Base-by-base conservation (phyloP, 2,888 invertebrate species). In the Pandemis heparana region DNA sequence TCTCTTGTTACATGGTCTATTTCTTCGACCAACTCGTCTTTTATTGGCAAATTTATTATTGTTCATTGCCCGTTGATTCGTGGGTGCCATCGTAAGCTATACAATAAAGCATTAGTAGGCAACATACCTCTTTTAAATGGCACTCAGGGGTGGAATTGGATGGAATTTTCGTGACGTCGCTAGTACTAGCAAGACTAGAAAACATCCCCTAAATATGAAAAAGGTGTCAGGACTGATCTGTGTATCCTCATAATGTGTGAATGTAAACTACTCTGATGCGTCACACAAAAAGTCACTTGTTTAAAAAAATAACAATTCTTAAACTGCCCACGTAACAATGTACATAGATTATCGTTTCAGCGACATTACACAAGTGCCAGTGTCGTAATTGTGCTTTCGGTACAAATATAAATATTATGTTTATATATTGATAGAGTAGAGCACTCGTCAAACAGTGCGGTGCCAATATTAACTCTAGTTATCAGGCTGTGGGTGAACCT, bases 391-490 rank as follows among this genome's bases (percentile, higher is more conserved):
- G 85, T 67, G 69, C 74, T 70, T 66, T 63, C 70, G 69, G 85
- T 86, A 87, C 89, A 92, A 92, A 93, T 92, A 94, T 93, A 94
- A 94, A 94, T 92, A 94, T 93, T 92, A 89, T 94, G 93, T 94
- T 92, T 94, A 94, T 93, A 93, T 94, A 94, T 94, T 94, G 94
- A 94, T 94, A 94, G 91, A 93, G 92, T 85, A 84, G 88, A 93
- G 91, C 92, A 92, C 87, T 90, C 88, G 88, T 90, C 94, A 94
- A 94, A 94, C 93, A 92, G 82, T 91, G 86, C 89, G 91, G 80
- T 91, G 92, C 92, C 92, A 94, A 94, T 94, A 94, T 94, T 94
- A 94, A 93, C 94, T 90, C 91, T 92, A 88, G 91, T 90, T 94
- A 93, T 94, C 94, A 86, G 85, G 83, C 85, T 85, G 77, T 81